Percentiles rank a stretch among this genome's conserved stretches.
phyloP scores from a whole-genome alignment of 2,888 invertebrate genomes.

The Arrhopalites spinosus region DNA sequence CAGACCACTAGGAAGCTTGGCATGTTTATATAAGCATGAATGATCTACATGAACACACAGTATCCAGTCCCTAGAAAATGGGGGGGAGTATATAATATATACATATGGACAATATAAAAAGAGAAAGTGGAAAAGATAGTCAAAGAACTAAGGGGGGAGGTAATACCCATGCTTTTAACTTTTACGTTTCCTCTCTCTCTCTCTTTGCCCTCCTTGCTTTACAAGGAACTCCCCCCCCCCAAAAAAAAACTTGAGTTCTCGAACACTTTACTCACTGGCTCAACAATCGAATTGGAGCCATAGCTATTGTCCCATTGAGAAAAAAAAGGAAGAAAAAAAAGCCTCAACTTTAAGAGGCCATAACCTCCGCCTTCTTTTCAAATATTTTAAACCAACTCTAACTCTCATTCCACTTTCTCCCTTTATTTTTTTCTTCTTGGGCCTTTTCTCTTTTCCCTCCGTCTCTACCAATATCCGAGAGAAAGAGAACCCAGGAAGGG shows the following conservation, averaged over 20 bases:
- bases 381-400: slow-evolving; percentile 4
- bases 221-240: background rate
- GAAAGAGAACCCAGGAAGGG: background rate
- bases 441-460: background rate
- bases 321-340: background rate
- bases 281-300: slow-evolving; percentile 6
- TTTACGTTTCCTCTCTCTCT: slow-evolving; percentile 2
- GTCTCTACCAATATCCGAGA: background rate
- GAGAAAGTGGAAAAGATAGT: too few species aligned
- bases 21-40: too few species aligned
- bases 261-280: slow-evolving; percentile 8
- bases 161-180: slow-evolving; percentile 17
- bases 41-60: too few species aligned
- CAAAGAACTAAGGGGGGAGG: background rate
- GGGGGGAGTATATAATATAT: too few species aligned
- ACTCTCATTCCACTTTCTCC: background rate
- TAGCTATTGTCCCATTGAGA: background rate
- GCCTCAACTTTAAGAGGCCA: background rate
- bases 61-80: too few species aligned
- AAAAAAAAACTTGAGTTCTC: background rate
- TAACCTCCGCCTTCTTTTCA: slow-evolving; percentile 8
- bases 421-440: background rate
- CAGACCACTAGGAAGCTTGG: too few species aligned
- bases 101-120: too few species aligned
- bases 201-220: too few species aligned